Percentiles rank a stretch among this genome's conserved stretches.
Evolutionary conservation across 2,888 invertebrate species (phyloP).

Genomic region (Phalera bucephala): DNA sequence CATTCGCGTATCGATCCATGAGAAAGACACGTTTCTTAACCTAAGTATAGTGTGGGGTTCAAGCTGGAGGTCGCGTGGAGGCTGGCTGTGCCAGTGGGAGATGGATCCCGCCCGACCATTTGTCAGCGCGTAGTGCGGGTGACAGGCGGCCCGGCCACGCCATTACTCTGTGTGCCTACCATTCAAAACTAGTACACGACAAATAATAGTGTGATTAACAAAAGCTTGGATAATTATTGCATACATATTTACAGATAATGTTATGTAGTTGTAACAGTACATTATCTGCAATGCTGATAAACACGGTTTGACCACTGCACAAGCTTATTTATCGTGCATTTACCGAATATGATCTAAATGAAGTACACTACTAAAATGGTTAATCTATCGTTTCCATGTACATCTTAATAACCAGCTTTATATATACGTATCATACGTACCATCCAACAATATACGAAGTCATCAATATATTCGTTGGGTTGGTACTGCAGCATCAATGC

Average conservation of each 20-base stretch:
- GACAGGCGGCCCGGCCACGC: constrained; percentile 36
- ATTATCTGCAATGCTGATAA: no score
- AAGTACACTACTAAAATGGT: no score
- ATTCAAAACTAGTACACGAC: constrained; percentile 11
- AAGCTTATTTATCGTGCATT: no score
- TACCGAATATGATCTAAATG: no score
- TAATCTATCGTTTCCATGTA: no score
- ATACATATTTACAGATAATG: no score
- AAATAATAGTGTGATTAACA: not conserved
- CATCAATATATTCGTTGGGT: no score
- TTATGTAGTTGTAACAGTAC: no score
- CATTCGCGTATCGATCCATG: constrained; percentile 72
- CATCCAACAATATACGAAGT: no score
- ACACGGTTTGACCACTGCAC: no score
- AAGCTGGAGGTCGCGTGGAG: constrained; percentile 34
- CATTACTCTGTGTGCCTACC: constrained; percentile 24
- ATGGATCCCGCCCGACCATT: constrained; percentile 42
- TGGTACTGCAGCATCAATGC: constrained; percentile 33
- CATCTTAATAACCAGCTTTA: no score
- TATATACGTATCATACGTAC: no score
- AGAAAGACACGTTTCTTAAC: constrained; percentile 64
- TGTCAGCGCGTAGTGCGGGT: constrained; percentile 40
- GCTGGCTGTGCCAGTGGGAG: constrained; percentile 35
- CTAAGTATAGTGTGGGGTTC: constrained; percentile 37
- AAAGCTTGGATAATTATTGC: not conserved